Evolutionary conservation across 2,113 vertebrate species (phyloP).

Genomic region (Leptobrachium leishanense): DNA sequence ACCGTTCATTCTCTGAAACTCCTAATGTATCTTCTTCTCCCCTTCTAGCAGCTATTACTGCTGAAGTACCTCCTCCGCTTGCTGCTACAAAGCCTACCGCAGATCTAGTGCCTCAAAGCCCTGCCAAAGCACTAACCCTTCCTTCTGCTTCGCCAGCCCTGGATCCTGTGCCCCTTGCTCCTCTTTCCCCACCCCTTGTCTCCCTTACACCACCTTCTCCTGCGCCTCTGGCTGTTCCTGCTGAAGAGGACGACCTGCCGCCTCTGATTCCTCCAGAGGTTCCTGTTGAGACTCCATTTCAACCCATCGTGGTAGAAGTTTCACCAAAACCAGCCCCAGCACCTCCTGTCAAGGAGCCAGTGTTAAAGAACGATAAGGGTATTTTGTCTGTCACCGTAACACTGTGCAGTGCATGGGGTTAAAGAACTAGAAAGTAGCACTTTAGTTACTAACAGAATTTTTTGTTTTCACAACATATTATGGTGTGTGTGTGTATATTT

Average conservation of each 20-base stretch:
- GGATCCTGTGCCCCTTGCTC: slow-evolving; percentile 10
- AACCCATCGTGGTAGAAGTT: slow-evolving; percentile 66
- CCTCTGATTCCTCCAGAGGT: slow-evolving; percentile 88
- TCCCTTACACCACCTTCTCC: slow-evolving; percentile 53
- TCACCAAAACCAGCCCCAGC: slow-evolving; percentile 65
- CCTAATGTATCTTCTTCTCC: slow-evolving; percentile 24
- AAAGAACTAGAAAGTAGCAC: slow-evolving; percentile 51
- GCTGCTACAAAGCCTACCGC: not conserved
- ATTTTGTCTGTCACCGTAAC: slow-evolving; percentile 67
- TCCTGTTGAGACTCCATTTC: slow-evolving; percentile 58
- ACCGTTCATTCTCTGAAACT: slow-evolving; percentile 1
- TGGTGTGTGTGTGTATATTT: no score
- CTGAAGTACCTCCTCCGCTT: slow-evolving; percentile 32
- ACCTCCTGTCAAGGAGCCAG: slow-evolving; percentile 73
- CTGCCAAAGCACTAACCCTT: slow-evolving; percentile 51
- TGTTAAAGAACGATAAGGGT: slow-evolving; percentile 95
- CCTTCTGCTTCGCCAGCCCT: slow-evolving; percentile 40
- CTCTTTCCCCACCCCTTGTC: slow-evolving; percentile 32
- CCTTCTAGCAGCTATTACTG: slow-evolving; percentile 42
- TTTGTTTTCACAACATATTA: no score
- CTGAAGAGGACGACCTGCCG: slow-evolving; percentile 85
- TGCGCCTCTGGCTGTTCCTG: slow-evolving; percentile 41
- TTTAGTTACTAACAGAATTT: slow-evolving; percentile 44
- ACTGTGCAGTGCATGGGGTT: slow-evolving; percentile 74
- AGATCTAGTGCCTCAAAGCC: slow-evolving; percentile 27